These are phyloP conservation scores for Protonibea diacanthus DNA, from an alignment of 2,797 vertebrate genomes.

Conservation along the genomic window DNA sequence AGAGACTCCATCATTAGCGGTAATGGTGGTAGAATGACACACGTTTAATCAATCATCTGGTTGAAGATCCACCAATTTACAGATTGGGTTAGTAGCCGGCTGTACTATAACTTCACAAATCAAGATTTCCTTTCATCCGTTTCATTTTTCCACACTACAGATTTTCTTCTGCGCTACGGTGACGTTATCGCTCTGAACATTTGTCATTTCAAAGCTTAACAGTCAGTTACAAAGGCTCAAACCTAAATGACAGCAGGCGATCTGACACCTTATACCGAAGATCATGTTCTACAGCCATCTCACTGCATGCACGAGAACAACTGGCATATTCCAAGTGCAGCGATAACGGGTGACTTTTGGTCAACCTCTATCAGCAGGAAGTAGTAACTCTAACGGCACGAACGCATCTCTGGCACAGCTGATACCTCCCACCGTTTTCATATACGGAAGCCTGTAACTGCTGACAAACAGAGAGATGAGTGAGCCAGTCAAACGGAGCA, in stretches of 20 bases:
- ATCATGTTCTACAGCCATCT: too few species aligned
- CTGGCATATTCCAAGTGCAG: too few species aligned
- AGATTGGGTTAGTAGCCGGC: neutral
- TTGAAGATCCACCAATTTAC: neutral
- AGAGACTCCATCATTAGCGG: constrained; percentile 26
- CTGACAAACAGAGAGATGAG: constrained; percentile 3
- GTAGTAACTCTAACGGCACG: neutral
- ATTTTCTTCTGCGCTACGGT: too few species aligned
- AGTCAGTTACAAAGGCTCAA: too few species aligned
- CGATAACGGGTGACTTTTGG: too few species aligned
- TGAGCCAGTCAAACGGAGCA: neutral
- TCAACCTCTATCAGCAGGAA: neutral
- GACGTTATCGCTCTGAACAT: too few species aligned
- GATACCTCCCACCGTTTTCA: neutral
- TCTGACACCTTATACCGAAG: too few species aligned
- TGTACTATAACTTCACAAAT: neutral
- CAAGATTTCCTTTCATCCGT: neutral
- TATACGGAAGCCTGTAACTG: neutral
- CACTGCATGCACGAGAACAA: too few species aligned
- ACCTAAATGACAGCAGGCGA: too few species aligned
- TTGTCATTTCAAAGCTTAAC: too few species aligned
- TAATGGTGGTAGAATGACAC: neutral
- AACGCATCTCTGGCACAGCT: neutral
- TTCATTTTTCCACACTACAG: neutral
- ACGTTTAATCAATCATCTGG: too few species aligned